phyloP scores from a whole-genome alignment of 2,797 vertebrate genomes.

The Tiaroga cobitis region DNA sequence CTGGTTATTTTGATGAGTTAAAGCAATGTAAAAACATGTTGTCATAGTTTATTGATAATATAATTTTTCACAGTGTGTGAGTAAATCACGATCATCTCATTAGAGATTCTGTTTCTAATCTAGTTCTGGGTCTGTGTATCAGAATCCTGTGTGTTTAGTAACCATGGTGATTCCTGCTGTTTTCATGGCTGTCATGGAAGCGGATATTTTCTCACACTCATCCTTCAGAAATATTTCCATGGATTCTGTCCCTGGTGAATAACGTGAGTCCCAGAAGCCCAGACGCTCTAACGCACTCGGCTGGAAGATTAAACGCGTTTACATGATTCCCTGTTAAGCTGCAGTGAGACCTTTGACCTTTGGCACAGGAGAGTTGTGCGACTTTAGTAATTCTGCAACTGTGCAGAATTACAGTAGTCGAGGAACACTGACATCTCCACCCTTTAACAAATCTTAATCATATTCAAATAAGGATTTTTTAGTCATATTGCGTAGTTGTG shows the following conservation, averaged over 20 bases:
- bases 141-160: not conserved
- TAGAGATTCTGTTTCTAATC: not conserved
- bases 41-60: too few relatives aligned
- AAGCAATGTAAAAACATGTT: too few relatives aligned
- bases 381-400: slow-evolving; percentile 55
- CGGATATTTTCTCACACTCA: slow-evolving; percentile 13
- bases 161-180: not conserved
- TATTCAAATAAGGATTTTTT: not conserved
- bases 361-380: slow-evolving; percentile 42
- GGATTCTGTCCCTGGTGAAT: not conserved
- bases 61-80: not conserved
- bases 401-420: too few relatives aligned
- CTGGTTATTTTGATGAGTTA: too few relatives aligned
- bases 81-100: not conserved
- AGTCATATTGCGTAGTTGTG: not conserved
- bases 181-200: slow-evolving; percentile 26
- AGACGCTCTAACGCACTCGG: not conserved
- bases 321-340: not conserved
- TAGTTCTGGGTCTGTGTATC: not conserved
- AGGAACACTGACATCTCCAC: not conserved
- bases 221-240: slow-evolving; percentile 19
- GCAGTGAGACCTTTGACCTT: not conserved
- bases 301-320: too few relatives aligned
- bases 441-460: not conserved
- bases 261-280: not conserved